Conservation (phyloP, 2,797 vertebrate genomes). For the Mormyrus proboscirostris region DNA sequence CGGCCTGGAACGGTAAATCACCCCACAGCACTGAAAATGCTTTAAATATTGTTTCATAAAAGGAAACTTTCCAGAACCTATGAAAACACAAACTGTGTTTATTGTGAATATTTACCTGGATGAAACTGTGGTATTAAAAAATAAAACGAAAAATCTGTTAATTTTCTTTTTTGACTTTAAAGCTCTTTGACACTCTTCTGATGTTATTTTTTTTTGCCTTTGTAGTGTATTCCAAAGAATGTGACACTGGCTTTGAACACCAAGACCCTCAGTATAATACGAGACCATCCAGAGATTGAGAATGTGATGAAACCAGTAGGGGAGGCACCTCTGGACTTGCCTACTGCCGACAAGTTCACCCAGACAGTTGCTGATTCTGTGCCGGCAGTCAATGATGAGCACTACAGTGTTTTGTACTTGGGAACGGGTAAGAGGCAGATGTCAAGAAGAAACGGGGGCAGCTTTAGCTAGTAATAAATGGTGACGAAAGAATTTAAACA, state of each 20-base stretch:
- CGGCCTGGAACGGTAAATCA: constrained; percentile 62
- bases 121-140: background rate
- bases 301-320: constrained; percentile 62
- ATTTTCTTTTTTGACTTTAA: background rate
- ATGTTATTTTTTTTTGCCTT: background rate
- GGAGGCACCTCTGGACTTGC: constrained; percentile 61
- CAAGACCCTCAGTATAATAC: constrained; percentile 61
- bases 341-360: constrained; percentile 66
- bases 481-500: background rate
- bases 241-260: constrained; percentile 46
- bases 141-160: background rate
- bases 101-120: background rate
- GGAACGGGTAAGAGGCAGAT: constrained; percentile 60
- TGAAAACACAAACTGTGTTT: background rate
- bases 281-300: constrained; percentile 70
- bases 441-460: background rate
- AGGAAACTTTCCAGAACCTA: background rate
- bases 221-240: constrained; percentile 58
- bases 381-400: constrained; percentile 62
- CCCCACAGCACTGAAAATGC: constrained; percentile 24
- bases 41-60: background rate
- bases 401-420: constrained; percentile 69
- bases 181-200: background rate
- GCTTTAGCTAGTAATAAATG: background rate
- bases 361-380: constrained; percentile 62